A percentile compares a stretch with the other conserved stretches of the same genome.
Evolutionary conservation across 2,888 invertebrate species (phyloP).

Genomic region (Bugulina stolonifera): DNA sequence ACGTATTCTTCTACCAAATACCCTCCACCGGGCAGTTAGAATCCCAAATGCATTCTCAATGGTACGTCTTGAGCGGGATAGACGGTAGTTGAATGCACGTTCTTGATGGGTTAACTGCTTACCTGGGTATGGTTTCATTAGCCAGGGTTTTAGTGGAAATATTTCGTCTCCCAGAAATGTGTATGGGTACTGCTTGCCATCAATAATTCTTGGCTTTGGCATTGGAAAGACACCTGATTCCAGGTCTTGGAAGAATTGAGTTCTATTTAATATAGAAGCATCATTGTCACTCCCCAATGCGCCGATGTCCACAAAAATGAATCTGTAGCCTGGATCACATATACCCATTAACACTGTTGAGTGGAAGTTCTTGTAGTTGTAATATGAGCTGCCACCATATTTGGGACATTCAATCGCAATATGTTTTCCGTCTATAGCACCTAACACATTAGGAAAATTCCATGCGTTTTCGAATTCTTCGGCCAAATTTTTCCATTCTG

Average conservation of each 20-base stretch:
- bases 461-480: neutral
- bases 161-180: no score
- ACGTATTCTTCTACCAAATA: neutral
- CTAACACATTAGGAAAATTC: constrained; percentile 26
- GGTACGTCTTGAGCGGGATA: neutral
- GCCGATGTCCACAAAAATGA: neutral
- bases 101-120: neutral
- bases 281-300: neutral
- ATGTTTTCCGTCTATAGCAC: constrained; percentile 28
- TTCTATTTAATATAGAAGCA: neutral
- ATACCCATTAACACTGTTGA: no score
- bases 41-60: no score
- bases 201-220: neutral
- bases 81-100: neutral
- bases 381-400: constrained; percentile 13
- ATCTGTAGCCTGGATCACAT: neutral
- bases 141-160: no score
- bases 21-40: neutral
- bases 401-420: constrained; percentile 21
- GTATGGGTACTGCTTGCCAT: no score
- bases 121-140: no score
- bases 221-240: neutral
- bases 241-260: neutral
- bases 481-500: constrained; percentile 28
- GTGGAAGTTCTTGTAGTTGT: constrained; percentile 27